Evolutionary conservation across 2,888 invertebrate genomes (phyloP).

Genomic region (Eristalinus sepulchralis): DNA sequence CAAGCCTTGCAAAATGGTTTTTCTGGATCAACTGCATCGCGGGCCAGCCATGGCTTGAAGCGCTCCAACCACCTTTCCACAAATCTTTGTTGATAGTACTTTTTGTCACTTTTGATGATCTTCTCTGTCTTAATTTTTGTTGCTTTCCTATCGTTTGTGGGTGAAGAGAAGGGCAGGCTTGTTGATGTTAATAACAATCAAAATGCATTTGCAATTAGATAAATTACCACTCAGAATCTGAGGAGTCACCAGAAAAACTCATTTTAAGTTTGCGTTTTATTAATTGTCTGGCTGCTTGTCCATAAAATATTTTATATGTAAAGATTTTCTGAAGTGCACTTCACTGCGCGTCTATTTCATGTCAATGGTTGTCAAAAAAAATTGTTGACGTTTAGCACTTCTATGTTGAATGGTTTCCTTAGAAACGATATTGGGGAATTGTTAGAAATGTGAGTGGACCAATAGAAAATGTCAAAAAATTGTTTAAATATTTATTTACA

Average conservation of each 20-base stretch:
- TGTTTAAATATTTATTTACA: no score
- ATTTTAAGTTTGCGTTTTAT: constrained; percentile 63
- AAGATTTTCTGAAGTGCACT: constrained; percentile 17
- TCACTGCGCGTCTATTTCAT: constrained; percentile 38
- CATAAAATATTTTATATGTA: neutral
- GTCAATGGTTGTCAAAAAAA: constrained; percentile 14
- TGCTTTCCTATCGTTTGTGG: constrained; percentile 75
- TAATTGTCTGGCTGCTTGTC: neutral
- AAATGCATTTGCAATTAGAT: neutral
- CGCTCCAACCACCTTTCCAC: constrained; percentile 78
- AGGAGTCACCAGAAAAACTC: constrained; percentile 78
- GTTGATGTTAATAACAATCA: constrained; percentile 18
- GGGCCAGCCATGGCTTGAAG: constrained; percentile 77
- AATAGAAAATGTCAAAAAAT: no score
- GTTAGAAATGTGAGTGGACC: neutral
- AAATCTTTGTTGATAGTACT: constrained; percentile 75
- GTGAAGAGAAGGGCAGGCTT: neutral
- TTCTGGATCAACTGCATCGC: constrained; percentile 75
- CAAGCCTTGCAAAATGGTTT: constrained; percentile 79
- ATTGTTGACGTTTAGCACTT: constrained; percentile 32
- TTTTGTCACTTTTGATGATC: constrained; percentile 39
- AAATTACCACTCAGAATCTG: constrained; percentile 78
- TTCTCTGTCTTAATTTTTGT: constrained; percentile 75
- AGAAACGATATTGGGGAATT: neutral
- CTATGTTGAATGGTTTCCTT: neutral